These are phyloP conservation scores for Tupaia tana DNA, from an alignment of 2,113 vertebrate genomes.

Conservation along the genomic window DNA sequence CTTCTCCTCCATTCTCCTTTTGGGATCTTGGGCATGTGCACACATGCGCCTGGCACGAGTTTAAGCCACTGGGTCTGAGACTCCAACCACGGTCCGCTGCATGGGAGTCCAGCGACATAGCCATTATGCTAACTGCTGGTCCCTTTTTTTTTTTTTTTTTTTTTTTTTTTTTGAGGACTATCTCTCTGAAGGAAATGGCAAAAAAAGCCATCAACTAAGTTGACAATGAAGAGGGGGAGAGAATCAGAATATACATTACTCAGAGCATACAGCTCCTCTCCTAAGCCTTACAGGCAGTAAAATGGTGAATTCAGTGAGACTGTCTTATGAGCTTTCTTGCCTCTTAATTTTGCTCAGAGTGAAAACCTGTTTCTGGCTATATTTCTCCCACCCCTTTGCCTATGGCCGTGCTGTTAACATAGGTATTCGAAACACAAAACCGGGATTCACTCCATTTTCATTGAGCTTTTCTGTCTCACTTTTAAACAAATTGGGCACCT, in stretches of 20 bases:
- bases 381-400: not conserved
- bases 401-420: conserved; percentile 3
- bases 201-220: conserved; percentile 4
- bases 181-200: not conserved
- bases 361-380: conserved; percentile 14
- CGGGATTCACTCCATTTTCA: not conserved
- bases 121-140: not conserved
- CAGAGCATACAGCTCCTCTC: not conserved
- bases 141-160: not conserved
- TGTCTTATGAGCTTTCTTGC: not conserved
- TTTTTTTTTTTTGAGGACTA: not conserved
- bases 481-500: conserved; percentile 62
- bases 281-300: not conserved
- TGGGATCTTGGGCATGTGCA: no score
- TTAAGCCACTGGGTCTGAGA: no score
- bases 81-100: no score
- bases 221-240: not conserved
- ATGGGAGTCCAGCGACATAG: no score
- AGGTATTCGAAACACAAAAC: not conserved
- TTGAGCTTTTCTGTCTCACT: conserved; percentile 39
- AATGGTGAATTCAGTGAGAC: conserved; percentile 7
- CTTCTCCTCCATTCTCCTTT: no score
- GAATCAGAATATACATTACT: conserved; percentile 48
- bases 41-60: no score
- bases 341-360: conserved; percentile 1